phyloP scores from a whole-genome alignment of 2,797 vertebrate genomes.

The Acanthopagrus latus region DNA sequence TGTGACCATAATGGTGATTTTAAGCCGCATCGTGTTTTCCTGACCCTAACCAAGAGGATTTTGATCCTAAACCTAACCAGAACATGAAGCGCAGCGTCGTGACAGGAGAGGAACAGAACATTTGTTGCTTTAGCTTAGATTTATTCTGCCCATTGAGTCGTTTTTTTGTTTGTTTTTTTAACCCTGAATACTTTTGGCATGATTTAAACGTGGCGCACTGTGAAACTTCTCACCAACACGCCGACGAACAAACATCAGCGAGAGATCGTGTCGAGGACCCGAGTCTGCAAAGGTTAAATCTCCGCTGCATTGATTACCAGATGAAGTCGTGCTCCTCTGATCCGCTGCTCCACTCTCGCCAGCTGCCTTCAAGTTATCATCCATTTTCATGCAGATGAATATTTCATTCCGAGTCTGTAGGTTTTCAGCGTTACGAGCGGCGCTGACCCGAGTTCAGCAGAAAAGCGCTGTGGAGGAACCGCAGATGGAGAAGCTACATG shows the following conservation, averaged over 20 bases:
- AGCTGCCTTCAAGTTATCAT: slow-evolving; percentile 35
- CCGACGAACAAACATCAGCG: not conserved
- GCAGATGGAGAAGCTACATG: slow-evolving; percentile 70
- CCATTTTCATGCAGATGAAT: slow-evolving; percentile 50
- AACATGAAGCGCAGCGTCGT: too few relatives aligned
- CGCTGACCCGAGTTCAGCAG: slow-evolving; percentile 54
- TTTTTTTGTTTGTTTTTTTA: too few relatives aligned
- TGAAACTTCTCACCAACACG: not conserved
- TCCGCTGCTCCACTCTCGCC: slow-evolving; percentile 32
- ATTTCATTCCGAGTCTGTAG: slow-evolving; percentile 53
- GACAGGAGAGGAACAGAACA: too few relatives aligned
- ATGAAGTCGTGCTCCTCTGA: slow-evolving; percentile 24
- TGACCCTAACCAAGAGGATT: not conserved
- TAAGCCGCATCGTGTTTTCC: too few relatives aligned
- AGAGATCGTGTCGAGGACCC: not conserved
- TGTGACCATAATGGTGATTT: too few relatives aligned
- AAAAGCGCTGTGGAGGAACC: slow-evolving; percentile 44
- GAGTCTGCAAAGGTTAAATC: slow-evolving; percentile 23
- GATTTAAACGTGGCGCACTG: not conserved
- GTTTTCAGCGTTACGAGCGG: slow-evolving; percentile 31
- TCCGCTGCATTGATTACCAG: not conserved
- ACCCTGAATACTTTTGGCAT: not conserved
- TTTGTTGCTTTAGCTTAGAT: too few relatives aligned
- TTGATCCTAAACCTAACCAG: not conserved
- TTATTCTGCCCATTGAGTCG: not conserved